Evolutionary conservation across 2,888 invertebrate species (phyloP), one percentile per base, ranked within the genome.

Genomic region (Rhamphomyia laevipes): DNA sequence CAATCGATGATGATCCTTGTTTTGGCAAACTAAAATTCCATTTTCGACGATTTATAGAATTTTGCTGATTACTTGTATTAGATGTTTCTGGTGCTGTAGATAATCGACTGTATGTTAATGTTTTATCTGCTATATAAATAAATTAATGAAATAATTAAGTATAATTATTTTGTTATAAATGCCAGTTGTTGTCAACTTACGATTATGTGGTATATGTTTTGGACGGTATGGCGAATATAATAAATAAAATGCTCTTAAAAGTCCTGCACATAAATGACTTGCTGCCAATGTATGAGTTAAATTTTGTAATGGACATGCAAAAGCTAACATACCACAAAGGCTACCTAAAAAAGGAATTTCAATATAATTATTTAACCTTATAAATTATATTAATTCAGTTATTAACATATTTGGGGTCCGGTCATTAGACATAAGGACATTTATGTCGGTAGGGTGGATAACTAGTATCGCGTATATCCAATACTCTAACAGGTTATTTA

Each of bases 221-320:
- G 71, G 71, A 11, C 71, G 54, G 50, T 63, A 68, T 1, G 71
- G 71, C 7, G 61, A 61, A 23, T 71, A 71, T 1, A 71, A 58
- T 48, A 70, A 57, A 56, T 67, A 70, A 47, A 69, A 67, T 33
- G 67, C 67, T 35, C 68, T 58, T 27, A 70, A 59, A 27, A 66
- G 59, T 1, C 61, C 64, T 1, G 61, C 61, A 16, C 58, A 58
- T n/a, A 71, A 55, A 54, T 69, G 66, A 47, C 71, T 65, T n/a
- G 64, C 69, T 1, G 70, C 71, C 49, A 70, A 50, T 4, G 65
- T 67, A 43, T 74, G 70, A 40, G 72, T 72, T 21, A 77, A 63
- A 58, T 76, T 73, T 49, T 74, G 71, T 53, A 77, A 57, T 2
- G 77, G 77, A 55, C 77, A 77, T 37, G 76, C 74, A 57, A 77